A percentile compares a stretch with the other conserved stretches of the same genome.
Evolutionary conservation across 1,140 invertebrate genomes (phyloP).

Genomic region (Acromyrmex heyeri): DNA sequence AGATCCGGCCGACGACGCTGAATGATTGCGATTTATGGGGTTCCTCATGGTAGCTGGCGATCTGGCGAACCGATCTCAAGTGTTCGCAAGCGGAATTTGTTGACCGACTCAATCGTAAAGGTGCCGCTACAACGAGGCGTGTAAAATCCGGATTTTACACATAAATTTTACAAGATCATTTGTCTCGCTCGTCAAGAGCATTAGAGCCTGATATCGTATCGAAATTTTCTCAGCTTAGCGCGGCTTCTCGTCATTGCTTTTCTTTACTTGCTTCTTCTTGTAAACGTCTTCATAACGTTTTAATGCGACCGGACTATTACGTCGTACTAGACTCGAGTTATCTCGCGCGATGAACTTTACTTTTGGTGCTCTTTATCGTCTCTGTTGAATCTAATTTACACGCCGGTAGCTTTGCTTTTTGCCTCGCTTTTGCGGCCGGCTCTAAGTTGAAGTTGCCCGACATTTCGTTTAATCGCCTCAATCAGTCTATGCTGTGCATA

Average conservation of each 20-base stretch:
- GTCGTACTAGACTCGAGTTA: constrained; percentile 8
- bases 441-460: constrained; percentile 27
- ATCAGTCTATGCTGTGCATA: constrained; percentile 27
- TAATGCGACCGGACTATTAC: constrained; percentile 54
- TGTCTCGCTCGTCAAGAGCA: background rate
- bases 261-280: background rate
- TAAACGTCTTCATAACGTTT: constrained; percentile 51
- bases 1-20: constrained; percentile 19
- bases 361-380: constrained; percentile 30
- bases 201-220: constrained; percentile 24
- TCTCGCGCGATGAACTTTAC: constrained; percentile 27
- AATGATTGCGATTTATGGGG: constrained; percentile 70
- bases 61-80: constrained; percentile 50
- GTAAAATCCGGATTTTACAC: background rate
- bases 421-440: constrained; percentile 13
- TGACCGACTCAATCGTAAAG: constrained; percentile 33
- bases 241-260: background rate
- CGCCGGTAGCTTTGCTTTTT: constrained; percentile 29
- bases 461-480: constrained; percentile 40
- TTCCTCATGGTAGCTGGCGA: constrained; percentile 28
- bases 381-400: constrained; percentile 52
- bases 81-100: constrained; percentile 22
- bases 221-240: background rate
- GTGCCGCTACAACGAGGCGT: constrained; percentile 38
- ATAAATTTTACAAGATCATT: constrained; percentile 15